Evolutionary conservation across 2,113 vertebrate species (phyloP), one percentile per base, ranked within the genome.

Genomic region (Synchiropus splendidus): DNA sequence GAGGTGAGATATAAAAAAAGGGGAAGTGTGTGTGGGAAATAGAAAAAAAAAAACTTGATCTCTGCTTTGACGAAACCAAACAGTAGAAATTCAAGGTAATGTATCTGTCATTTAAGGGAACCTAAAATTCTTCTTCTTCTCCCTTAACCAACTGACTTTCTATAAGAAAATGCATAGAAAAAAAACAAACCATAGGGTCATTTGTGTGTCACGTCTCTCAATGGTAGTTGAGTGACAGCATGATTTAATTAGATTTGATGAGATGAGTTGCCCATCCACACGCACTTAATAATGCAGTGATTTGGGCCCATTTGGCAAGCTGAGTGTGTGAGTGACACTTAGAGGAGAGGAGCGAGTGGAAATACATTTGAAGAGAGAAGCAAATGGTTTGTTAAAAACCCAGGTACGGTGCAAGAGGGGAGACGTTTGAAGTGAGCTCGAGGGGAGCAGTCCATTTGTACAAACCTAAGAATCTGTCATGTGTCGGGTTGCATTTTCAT

Each of bases 391-490:
- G 16, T 10, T 42, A 31, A 40, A 35, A 34, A 33, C 16, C 35
- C n/a, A 50, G 32, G 38, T 17, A 18, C 45, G 9, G 36, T 33
- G 42, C 17, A 32, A 39, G 42, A 61, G 54, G 59, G 56, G 42
- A 64, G 70, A 54, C 51, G 36, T 48, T 43, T 79, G 77, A 83
- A 80, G 53, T 13, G 30, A 32, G 49, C 38, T 27, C 35, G 50
- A 35, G 60, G 63, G 48, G 57, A 72, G 81, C 87, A 91, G 92
- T 95, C 92, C 85, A 85, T 89, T 92, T 89, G 85, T 85, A 94
- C 91, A 92, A 94, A 91, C 85, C 85, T 84, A 89, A 88, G 89
- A 90, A 94, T 96, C 90, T 89, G 89, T 96, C 92, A 94, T 88
- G 86, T 92, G 92, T 94, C 91, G 81, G 70, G 74, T 84, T 73